phyloP scores from a whole-genome alignment of 2,113 vertebrate species.

The Hylia prasina region DNA sequence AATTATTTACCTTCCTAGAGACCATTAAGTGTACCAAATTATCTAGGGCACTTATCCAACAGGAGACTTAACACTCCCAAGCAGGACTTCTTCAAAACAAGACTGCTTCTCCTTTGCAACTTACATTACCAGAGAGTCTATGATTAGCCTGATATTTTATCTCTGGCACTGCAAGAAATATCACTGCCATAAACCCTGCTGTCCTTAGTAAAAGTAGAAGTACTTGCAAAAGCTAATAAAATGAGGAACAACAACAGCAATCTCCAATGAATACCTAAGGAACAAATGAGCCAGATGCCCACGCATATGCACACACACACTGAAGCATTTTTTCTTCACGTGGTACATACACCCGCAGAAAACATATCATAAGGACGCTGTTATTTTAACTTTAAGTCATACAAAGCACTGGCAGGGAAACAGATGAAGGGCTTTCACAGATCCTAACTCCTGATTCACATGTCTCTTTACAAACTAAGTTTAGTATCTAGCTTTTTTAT shows the following conservation, averaged over 20 bases:
- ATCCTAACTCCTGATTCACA: neutral
- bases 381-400: neutral
- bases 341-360: neutral
- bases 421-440: neutral
- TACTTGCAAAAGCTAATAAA: slow-evolving; percentile 75
- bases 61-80: slow-evolving; percentile 20
- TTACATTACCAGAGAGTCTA: slow-evolving; percentile 61
- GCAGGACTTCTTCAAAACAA: slow-evolving; percentile 34
- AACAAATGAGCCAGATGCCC: slow-evolving; percentile 24
- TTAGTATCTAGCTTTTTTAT: neutral
- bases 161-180: slow-evolving; percentile 72
- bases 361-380: neutral
- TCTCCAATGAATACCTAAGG: slow-evolving; percentile 59
- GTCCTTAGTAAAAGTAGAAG: slow-evolving; percentile 70
- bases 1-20: slow-evolving; percentile 55
- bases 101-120: slow-evolving; percentile 36
- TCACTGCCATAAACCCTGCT: slow-evolving; percentile 65
- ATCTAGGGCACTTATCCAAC: slow-evolving; percentile 13
- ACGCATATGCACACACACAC: too few relatives aligned
- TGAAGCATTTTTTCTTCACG: neutral
- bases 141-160: slow-evolving; percentile 73
- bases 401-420: neutral
- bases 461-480: neutral
- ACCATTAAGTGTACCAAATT: slow-evolving; percentile 28
- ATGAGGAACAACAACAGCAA: slow-evolving; percentile 51